A percentile compares a stretch with the other conserved stretches of the same genome.
phyloP scores from a whole-genome alignment of 2,888 invertebrate species.

The Perdita meconis region DNA sequence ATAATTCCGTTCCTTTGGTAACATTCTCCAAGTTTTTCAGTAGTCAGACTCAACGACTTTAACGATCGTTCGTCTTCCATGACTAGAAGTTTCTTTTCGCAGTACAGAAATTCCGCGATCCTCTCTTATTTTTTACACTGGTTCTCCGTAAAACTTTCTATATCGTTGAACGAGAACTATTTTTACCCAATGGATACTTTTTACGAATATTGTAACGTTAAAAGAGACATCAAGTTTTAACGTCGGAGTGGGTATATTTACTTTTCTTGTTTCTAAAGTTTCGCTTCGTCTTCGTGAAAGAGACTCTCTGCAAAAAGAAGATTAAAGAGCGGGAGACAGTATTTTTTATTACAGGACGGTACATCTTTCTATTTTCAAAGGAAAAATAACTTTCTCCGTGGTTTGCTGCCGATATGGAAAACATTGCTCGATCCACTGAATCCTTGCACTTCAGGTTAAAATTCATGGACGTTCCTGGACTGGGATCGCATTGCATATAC shows the following conservation, averaged over 20 bases:
- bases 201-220: too few species aligned
- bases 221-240: too few species aligned
- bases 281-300: too few species aligned
- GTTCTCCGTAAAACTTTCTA: neutral
- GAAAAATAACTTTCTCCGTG: neutral
- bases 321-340: too few species aligned
- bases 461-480: neutral
- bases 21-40: conserved; percentile 24
- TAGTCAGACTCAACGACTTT: conserved; percentile 25
- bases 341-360: neutral
- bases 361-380: neutral
- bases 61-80: conserved; percentile 39
- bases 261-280: too few species aligned
- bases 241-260: too few species aligned
- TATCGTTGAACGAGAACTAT: conserved; percentile 2
- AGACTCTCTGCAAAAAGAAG: too few species aligned
- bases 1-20: conserved; percentile 20
- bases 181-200: too few species aligned
- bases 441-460: neutral
- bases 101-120: conserved; percentile 24
- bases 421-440: neutral
- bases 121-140: conserved; percentile 16
- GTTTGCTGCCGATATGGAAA: neutral
- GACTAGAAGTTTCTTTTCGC: conserved; percentile 34
- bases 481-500: neutral